Percentiles rank a stretch among this genome's conserved stretches.
phyloP scores from a whole-genome alignment of 1,140 invertebrate genomes.

The Pseudomyrmex dendroicus region DNA sequence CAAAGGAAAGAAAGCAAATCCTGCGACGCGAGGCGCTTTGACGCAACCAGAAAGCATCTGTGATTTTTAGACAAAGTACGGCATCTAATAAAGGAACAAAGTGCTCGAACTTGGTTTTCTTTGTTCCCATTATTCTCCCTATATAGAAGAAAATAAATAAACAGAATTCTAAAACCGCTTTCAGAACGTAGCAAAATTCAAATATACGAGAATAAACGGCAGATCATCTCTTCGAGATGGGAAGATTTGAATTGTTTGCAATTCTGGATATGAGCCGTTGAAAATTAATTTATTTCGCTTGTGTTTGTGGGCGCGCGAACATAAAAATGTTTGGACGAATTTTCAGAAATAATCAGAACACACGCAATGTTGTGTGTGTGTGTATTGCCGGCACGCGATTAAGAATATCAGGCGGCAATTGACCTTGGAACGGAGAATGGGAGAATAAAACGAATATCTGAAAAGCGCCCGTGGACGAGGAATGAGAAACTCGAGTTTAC shows the following conservation, averaged over 20 bases:
- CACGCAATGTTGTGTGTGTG: neutral
- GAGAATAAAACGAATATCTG: neutral
- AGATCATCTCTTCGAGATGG: no score
- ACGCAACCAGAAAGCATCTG: neutral
- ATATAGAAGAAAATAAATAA: neutral
- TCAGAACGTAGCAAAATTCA: neutral
- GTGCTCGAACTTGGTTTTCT: neutral
- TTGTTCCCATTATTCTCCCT: neutral
- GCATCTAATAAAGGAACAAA: neutral
- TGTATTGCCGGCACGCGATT: neutral
- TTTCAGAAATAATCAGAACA: slow-evolving; percentile 11
- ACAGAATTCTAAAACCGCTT: neutral
- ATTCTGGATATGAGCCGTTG: neutral
- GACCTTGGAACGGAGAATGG: neutral
- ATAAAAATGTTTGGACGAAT: neutral
- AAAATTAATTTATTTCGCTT: neutral
- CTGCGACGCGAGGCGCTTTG: slow-evolving; percentile 46
- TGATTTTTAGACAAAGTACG: slow-evolving; percentile 23
- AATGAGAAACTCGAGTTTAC: slow-evolving; percentile 35
- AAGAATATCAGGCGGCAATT: slow-evolving; percentile 14
- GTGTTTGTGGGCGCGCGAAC: no score
- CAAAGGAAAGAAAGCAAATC: slow-evolving; percentile 38
- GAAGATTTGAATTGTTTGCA: no score
- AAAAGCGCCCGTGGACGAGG: slow-evolving; percentile 6
- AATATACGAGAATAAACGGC: neutral